A percentile compares a stretch with the other conserved stretches of the same genome.
phyloP scores from a whole-genome alignment of 2,113 vertebrate species.

The Misgurnus mizolepis region DNA sequence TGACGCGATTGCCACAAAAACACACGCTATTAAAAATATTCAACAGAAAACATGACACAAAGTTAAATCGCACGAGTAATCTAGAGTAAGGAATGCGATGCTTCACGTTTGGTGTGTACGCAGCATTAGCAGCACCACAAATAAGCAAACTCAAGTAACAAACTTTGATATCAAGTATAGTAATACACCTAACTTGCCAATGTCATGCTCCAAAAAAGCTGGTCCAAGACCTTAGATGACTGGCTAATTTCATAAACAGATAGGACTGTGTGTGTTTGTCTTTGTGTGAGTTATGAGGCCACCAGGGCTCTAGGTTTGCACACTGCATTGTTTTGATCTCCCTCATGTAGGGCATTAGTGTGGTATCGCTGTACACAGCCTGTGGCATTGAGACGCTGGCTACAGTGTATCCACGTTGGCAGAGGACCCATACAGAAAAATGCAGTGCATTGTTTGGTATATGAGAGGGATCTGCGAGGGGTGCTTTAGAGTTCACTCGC shows the following conservation, averaged over 20 bases:
- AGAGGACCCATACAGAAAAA: slow-evolving; percentile 18
- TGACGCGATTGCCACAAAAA: too few species aligned
- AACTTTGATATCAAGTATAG: neutral
- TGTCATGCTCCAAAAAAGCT: slow-evolving; percentile 1
- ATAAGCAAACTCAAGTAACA: neutral
- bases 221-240: neutral
- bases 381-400: neutral
- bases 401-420: slow-evolving; percentile 19
- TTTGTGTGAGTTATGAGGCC: slow-evolving; percentile 33
- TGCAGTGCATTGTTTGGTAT: slow-evolving; percentile 36
- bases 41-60: too few species aligned
- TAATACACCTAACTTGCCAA: neutral
- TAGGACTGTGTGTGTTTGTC: neutral
- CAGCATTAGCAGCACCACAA: neutral
- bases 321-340: slow-evolving; percentile 14
- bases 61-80: too few species aligned
- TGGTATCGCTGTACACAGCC: slow-evolving; percentile 21
- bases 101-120: too few species aligned
- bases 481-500: slow-evolving; percentile 2
- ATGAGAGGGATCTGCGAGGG: neutral
- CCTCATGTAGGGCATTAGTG: slow-evolving; percentile 24
- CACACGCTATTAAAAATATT: too few species aligned
- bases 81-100: too few species aligned
- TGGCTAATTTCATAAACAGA: slow-evolving; percentile 16
- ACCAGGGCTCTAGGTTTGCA: slow-evolving; percentile 14